Evolutionary conservation across 2,888 invertebrate genomes (phyloP).

Genomic region (Mesoligia furuncula): DNA sequence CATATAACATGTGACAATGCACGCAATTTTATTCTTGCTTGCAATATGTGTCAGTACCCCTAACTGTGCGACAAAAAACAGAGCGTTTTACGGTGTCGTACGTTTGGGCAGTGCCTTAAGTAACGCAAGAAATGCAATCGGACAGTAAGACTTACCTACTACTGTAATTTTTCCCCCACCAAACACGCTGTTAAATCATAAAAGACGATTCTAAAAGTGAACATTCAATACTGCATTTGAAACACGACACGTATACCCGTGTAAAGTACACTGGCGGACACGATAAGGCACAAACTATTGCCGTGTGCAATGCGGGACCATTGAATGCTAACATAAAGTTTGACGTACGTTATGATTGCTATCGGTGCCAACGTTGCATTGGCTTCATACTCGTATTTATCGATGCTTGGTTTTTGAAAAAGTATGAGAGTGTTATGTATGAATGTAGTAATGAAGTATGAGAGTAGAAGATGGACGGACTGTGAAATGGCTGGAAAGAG

Average conservation of each 20-base stretch:
- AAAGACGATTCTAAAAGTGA: background rate
- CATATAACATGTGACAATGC: no score
- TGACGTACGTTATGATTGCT: conserved; percentile 32
- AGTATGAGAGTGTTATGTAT: background rate
- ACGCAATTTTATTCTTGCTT: no score
- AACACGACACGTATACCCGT: background rate
- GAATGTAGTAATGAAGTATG: background rate
- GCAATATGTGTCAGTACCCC: no score
- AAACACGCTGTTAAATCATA: background rate
- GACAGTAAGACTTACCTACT: no score
- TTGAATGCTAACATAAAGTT: conserved; percentile 45
- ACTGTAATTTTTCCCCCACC: no score
- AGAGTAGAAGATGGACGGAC: no score
- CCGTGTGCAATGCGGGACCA: conserved; percentile 44
- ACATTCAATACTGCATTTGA: conserved; percentile 5
- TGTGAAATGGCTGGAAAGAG: no score
- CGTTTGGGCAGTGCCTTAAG: no score
- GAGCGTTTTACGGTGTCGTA: no score
- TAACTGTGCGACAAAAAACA: no score
- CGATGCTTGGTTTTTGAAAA: background rate
- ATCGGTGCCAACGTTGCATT: conserved; percentile 34
- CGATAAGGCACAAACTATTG: conserved; percentile 48
- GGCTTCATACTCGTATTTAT: background rate
- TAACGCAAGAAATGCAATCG: no score
- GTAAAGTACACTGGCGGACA: conserved; percentile 21